Evolutionary conservation across 2,888 invertebrate species (phyloP), one percentile per base, ranked within the genome.

Genomic region (Plebejus anna): DNA sequence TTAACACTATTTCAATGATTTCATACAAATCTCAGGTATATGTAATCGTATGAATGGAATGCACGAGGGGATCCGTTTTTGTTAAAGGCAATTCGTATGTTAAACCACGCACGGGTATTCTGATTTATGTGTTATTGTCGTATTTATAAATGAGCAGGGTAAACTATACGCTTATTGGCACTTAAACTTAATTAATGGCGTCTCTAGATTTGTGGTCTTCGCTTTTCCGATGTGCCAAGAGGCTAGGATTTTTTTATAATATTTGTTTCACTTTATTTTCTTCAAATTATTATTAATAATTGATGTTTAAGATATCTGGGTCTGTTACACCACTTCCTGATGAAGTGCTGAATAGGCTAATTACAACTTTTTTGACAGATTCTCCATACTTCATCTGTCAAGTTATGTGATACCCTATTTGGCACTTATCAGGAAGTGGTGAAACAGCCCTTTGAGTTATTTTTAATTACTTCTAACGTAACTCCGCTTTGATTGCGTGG

Each of bases 141-240:
- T 66, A 61, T 28, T 66, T 36, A 66, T 66, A 66, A 32, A 66
- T 66, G 36, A 66, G 66, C 28, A 61, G 28, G 61, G 61, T 66
- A 66, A 66, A 66, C 66, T 66, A 66, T 66, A 66, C 32, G 66
- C 13, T 66, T 66, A 66, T 66, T 66, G 66, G 66, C 66, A 32
- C 66, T 36, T 16, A 66, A 66, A 32, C 32, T 66, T 66, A 66
- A 66, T 66, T 66, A 36, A 66, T 32, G 5, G 66, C 36, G 4
- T 32, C 32, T 66, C 16, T 66, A 66, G 28, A 66, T 66, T 66
- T 16, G 13, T 66, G 13, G 32, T 66, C 66, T 36, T 36, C 66
- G 28, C 28, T 61, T 61, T 28, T 22, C 28, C 11, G 66, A 32
- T 32, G 22, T 36, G 66, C 36, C 13, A 66, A 66, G 32, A 66